Base-by-base conservation (phyloP, 1,140 invertebrate species). In the Acyrthosiphon pisum region DNA sequence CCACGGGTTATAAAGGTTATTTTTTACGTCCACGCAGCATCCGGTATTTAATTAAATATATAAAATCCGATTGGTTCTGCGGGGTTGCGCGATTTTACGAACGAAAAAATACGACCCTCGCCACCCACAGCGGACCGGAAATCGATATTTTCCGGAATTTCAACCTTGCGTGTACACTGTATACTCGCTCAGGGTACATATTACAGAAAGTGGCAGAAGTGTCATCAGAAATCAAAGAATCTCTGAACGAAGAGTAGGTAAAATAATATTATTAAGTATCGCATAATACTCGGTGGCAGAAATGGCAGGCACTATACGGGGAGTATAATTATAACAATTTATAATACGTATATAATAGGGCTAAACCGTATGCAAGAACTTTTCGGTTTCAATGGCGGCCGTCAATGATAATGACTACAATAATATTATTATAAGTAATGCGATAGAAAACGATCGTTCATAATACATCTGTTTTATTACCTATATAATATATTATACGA, bases 41-140 rank as follows among this genome's bases (percentile, higher is more conserved):
- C 68, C 44, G 46, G 68, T 76, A 91, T 91, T 91, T 76, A 91
- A 91, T 91, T 91, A 91, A 83, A 91, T 83, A 60, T 37, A 90
- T 68, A 68, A 90, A 68, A 90, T 44, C 23, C 37, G 37, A 68
- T 76, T 35, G 68, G 44, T 91, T 91, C 20, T 91, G 56, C 90
- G 41, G 53, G 41, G 18, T 81, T 83, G 20, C 41, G 90, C 56
- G n/a, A 83, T 83, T 91, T 91, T 81, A 91, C 68, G 20, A 50
- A 91, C 44, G 89, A 56, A 90, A 60, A 90, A 81, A 48, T 91
- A 81, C 90, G 41, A 90, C 50, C n/a, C 35, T 56, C 23, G 48
- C 35, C 89, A 44, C 35, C 53, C 35, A 44, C 37, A 20, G 35
- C 8, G 7, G 9, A 90, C 41, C 89, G 53, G 89, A 90, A 90